Base-by-base conservation (phyloP, 2,113 vertebrate species). In the Hippoglossus stenolepis region DNA sequence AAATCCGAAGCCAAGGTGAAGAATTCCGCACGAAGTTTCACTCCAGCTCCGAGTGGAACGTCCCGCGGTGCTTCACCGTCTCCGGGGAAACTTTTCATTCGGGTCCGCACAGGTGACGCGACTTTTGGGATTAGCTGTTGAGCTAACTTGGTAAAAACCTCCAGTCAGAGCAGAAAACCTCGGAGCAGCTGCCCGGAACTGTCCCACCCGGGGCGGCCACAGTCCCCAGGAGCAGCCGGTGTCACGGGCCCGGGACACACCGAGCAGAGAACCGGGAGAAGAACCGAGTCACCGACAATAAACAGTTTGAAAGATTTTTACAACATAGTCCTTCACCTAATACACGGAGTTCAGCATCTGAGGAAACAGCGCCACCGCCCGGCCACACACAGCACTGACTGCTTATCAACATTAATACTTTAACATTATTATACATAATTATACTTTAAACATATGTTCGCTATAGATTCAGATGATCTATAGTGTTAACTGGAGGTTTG, bases 321-420 rank as follows among this genome's bases (percentile, higher is more conserved):
- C 82, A 89, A 93, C 90, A 94, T 91, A 93, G 88, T 90, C 90
- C 81, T 88, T 82, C 81, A 90, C 54, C 88, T 88, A 89, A 49
- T 15, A 91, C 76, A 89, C 77, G 79, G 60, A 88, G 73, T 65
- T 67, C n/a, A 40, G 17, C 72, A 65, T 7, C 65, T 69, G 90
- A 26, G 66, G 40, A 89, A 94, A 93, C 85, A 83, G 85, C 92
- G 87, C 86, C 91, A 26, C 90, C 1, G 8, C 3, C 75, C 20
- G 94, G 87, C 0, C 51, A 18, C 15, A 1, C 47, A 47, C 45
- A 38, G 35, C 35, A 10, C 35, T 2, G 35, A 38, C 35, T 38
- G 31, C 5, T 35, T 7, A 35, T 8, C 9, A 38, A 38, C 35
- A 38, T 38, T 0, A 10, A 38, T 9, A 38, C 35, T 38, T 31